Percentiles rank a stretch among this genome's conserved stretches.
These are phyloP conservation scores for Panopea generosa DNA, from an alignment of 2,888 invertebrate species.

Conservation along the genomic window DNA sequence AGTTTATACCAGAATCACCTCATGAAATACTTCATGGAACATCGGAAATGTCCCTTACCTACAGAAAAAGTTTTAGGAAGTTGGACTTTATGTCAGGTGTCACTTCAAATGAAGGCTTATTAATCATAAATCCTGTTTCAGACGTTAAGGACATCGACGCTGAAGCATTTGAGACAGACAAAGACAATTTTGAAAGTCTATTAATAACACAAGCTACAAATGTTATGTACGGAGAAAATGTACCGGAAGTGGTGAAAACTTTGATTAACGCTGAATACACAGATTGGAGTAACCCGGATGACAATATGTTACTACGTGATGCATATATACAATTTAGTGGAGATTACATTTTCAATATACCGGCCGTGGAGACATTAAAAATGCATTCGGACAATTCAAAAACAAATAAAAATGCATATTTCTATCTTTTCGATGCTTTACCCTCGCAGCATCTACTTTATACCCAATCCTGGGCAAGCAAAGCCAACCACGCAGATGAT, in stretches of 20 bases:
- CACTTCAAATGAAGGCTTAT: neutral
- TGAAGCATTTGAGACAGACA: neutral
- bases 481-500: constrained; percentile 5
- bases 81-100: neutral
- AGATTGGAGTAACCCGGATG: constrained; percentile 5
- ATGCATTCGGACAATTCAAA: too few relatives aligned
- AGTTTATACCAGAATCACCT: neutral
- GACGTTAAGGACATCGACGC: neutral
- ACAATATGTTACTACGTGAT: neutral
- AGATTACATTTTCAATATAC: neutral
- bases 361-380: too few relatives aligned
- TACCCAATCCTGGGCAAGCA: neutral
- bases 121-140: neutral
- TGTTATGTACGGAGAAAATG: too few relatives aligned
- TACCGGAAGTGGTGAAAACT: neutral
- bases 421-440: too few relatives aligned
- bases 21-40: neutral
- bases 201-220: neutral
- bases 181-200: neutral
- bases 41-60: neutral
- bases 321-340: neutral
- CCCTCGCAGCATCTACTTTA: neutral
- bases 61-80: neutral
- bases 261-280: neutral
- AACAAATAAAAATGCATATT: too few relatives aligned